Evolutionary conservation across 2,113 vertebrate species (phyloP).

Genomic region (Rafetus swinhoei): DNA sequence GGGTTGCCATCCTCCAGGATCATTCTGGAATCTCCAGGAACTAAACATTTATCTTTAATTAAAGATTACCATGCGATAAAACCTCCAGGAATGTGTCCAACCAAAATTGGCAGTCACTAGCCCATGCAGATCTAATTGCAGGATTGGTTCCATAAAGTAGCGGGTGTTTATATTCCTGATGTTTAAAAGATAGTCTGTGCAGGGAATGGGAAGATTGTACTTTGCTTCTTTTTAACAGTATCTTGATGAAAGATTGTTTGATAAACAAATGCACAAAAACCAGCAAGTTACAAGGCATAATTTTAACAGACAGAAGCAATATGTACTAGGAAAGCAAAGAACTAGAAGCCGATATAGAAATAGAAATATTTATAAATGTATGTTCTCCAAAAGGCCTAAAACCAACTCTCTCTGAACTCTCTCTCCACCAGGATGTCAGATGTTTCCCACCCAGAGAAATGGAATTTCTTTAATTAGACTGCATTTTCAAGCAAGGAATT

Average conservation of each 20-base stretch:
- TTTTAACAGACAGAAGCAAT: not conserved
- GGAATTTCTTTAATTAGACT: not conserved
- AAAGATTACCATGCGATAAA: too few species aligned
- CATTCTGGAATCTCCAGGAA: too few species aligned
- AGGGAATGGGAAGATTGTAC: slow-evolving; percentile 34
- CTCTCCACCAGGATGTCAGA: not conserved
- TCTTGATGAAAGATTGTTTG: not conserved
- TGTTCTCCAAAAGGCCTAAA: not conserved
- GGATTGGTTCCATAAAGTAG: not conserved
- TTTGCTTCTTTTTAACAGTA: not conserved
- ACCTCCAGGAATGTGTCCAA: too few species aligned
- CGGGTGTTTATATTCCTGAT: not conserved
- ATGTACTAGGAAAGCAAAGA: not conserved
- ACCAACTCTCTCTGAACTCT: not conserved
- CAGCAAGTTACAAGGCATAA: not conserved
- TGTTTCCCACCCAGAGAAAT: not conserved
- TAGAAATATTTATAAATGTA: not conserved
- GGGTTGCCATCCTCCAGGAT: too few species aligned
- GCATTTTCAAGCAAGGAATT: not conserved
- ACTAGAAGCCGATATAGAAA: not conserved
- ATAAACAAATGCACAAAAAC: slow-evolving; percentile 10
- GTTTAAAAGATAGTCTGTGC: slow-evolving; percentile 27
- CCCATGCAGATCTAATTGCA: not conserved
- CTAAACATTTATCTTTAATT: too few species aligned
- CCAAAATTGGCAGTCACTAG: too few species aligned